These are phyloP conservation scores for Ibycter americanus DNA, from an alignment of 2,797 vertebrate genomes.

Conservation along the genomic window DNA sequence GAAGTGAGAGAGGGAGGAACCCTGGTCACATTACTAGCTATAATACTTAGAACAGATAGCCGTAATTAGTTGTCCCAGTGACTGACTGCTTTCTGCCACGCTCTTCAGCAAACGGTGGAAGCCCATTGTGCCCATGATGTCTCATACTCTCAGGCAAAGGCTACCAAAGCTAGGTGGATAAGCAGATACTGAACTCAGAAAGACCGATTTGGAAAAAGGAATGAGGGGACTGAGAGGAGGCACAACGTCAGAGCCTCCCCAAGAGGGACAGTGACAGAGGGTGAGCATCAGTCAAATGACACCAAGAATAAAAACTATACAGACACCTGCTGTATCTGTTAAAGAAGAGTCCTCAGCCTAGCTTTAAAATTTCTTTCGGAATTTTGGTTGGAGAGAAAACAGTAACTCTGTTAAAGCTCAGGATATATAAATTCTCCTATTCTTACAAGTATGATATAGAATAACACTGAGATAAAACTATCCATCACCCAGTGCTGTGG, in stretches of 20 bases:
- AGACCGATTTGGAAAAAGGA: neutral
- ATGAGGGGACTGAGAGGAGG: neutral
- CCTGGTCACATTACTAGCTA: neutral
- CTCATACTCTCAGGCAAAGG: neutral
- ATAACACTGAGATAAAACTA: neutral
- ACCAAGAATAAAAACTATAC: neutral
- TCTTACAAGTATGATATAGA: neutral
- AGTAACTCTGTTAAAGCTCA: neutral
- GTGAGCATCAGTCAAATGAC: neutral
- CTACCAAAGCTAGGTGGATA: neutral
- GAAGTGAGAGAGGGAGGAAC: neutral
- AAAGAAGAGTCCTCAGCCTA: neutral
- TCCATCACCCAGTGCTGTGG: neutral
- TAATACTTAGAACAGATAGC: neutral
- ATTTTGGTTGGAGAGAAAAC: neutral
- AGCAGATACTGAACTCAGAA: neutral
- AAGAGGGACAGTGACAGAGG: neutral
- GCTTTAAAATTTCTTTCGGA: neutral
- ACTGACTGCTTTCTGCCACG: neutral
- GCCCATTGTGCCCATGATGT: neutral
- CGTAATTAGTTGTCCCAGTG: neutral
- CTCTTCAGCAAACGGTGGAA: neutral
- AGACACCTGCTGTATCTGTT: neutral
- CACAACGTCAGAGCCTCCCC: neutral
- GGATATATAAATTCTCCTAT: neutral